These are phyloP conservation scores for Ephestia elutella DNA, from an alignment of 1,140 invertebrate species.

Conservation along the genomic window DNA sequence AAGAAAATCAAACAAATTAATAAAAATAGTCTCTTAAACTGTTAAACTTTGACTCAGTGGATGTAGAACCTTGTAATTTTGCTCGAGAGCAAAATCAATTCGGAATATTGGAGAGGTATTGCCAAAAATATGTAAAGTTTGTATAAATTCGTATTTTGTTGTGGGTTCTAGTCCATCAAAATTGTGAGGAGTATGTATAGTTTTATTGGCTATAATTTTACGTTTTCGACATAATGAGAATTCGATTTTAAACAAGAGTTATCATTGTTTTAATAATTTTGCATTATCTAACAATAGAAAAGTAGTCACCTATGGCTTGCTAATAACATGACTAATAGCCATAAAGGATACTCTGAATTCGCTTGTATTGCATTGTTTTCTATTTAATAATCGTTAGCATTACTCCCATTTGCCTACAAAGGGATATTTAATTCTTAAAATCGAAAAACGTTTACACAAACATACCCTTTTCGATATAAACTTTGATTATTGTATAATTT, in stretches of 20 bases:
- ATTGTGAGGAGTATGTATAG: slow-evolving; percentile 52
- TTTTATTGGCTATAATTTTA: slow-evolving; percentile 47
- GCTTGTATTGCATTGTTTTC: slow-evolving; percentile 69
- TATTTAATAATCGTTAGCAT: slow-evolving; percentile 44
- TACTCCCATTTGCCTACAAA: slow-evolving; percentile 15
- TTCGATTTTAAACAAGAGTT: slow-evolving; percentile 44
- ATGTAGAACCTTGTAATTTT: not conserved
- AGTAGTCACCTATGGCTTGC: slow-evolving; percentile 68
- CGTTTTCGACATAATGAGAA: slow-evolving; percentile 40
- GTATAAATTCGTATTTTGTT: slow-evolving; percentile 42
- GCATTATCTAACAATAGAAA: slow-evolving; percentile 65
- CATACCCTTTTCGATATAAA: slow-evolving; percentile 4
- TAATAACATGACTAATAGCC: slow-evolving; percentile 71
- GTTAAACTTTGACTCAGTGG: not conserved
- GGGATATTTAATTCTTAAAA: slow-evolving; percentile 28
- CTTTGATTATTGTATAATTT: slow-evolving; percentile 5
- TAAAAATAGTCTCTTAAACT: too few relatives aligned
- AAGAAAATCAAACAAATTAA: too few relatives aligned
- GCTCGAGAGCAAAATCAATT: not conserved
- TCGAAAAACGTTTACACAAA: slow-evolving; percentile 1
- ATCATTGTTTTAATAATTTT: slow-evolving; percentile 60
- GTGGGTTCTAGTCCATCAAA: slow-evolving; percentile 71
- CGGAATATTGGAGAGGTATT: slow-evolving; percentile 27
- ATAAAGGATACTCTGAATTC: slow-evolving; percentile 61
- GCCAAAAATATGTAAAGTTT: slow-evolving; percentile 58